Percentiles rank a stretch among this genome's conserved stretches.
Evolutionary conservation across 2,888 invertebrate species (phyloP).

Genomic region (Luperina testacea): DNA sequence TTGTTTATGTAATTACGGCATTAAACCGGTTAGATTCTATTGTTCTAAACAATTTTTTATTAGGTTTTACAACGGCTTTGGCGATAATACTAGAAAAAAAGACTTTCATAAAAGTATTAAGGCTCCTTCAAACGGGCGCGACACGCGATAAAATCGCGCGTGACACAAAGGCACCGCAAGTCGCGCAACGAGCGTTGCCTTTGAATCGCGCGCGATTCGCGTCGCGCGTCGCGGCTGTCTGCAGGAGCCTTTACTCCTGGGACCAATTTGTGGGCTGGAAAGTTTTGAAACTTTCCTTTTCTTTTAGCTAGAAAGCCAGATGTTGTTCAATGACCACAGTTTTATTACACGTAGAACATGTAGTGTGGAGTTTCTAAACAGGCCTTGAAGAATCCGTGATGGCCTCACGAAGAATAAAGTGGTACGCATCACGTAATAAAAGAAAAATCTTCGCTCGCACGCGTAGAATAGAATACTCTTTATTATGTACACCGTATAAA

Average conservation of each 20-base stretch:
- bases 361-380: conserved; percentile 18
- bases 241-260: neutral
- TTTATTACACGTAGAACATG: conserved; percentile 26
- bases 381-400: conserved; percentile 21
- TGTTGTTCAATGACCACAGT: conserved; percentile 12
- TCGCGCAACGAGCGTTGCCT: too few species aligned
- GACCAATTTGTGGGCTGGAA: conserved; percentile 18
- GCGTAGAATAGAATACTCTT: too few species aligned
- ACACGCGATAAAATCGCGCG: too few species aligned
- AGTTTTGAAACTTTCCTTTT: conserved; percentile 3
- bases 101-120: too few species aligned
- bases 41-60: neutral
- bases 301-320: conserved; percentile 1
- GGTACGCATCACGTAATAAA: conserved; percentile 29
- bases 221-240: too few species aligned
- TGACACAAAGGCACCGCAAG: too few species aligned
- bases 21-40: neutral
- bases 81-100: neutral
- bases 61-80: too few species aligned
- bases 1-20: neutral
- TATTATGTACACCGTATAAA: too few species aligned
- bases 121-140: too few species aligned
- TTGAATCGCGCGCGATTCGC: too few species aligned
- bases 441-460: conserved; percentile 17
- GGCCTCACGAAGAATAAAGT: conserved; percentile 43